These are phyloP conservation scores for Thermophis baileyi DNA, from an alignment of 2,113 vertebrate species.

Conservation along the genomic window DNA sequence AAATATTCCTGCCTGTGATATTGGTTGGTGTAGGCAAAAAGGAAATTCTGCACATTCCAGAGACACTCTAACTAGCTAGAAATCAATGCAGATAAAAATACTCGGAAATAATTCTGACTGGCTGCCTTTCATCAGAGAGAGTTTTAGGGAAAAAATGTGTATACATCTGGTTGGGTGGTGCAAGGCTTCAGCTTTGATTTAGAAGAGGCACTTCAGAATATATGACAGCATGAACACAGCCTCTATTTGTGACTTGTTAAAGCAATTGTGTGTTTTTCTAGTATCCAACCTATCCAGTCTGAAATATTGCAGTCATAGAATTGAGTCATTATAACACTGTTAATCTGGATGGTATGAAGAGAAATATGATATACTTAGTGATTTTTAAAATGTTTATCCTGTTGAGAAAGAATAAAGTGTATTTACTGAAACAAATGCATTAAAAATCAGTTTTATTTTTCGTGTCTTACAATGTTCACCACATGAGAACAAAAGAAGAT, in stretches of 20 bases:
- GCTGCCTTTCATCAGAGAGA: background rate
- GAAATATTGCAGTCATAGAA: background rate
- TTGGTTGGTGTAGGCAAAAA: background rate
- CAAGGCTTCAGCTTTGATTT: background rate
- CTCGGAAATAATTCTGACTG: background rate
- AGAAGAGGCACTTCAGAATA: background rate
- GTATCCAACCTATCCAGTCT: background rate
- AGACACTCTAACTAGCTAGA: background rate
- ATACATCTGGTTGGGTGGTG: background rate
- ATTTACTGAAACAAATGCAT: background rate
- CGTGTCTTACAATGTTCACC: background rate
- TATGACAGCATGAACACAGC: background rate
- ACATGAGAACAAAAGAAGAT: background rate
- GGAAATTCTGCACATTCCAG: slow-evolving; percentile 10
- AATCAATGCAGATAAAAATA: background rate
- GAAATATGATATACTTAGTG: background rate
- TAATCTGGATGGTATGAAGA: no score
- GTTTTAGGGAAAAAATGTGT: background rate
- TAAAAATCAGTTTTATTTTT: background rate
- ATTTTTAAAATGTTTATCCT: background rate
- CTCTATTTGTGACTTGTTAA: background rate
- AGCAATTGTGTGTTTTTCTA: background rate
- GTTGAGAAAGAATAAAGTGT: background rate
- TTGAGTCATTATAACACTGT: background rate
- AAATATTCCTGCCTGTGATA: background rate